Base-by-base conservation (phyloP, 2,888 invertebrate genomes). In the Cerastis leucographa region DNA sequence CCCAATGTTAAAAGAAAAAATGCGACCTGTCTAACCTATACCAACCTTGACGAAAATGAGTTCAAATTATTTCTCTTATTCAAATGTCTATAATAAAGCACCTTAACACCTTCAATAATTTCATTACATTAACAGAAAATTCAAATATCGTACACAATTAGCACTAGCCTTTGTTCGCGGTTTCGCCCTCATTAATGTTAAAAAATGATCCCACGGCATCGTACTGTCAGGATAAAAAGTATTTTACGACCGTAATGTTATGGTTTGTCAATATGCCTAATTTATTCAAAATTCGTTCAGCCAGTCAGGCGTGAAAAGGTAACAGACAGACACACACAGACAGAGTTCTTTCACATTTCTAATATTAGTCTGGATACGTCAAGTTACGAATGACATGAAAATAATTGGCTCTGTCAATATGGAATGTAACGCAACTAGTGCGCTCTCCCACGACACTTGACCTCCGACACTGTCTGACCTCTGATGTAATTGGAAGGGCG, bases 381-480 rank as follows among this genome's bases (percentile, higher is more conserved):
- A 40, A 29, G 25, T 69, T 49, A 42, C n/a, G n/a, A 62, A n/a
- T 66, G 68, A 71, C 46, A 69, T 46, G 35, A 54, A 71, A 14
- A n/a, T 70, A 76, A 72, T 85, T 69, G 54, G 25, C 29, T 68
- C 14, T n/a, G 69, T 70, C 17, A 62, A 42, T 70, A 66, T 42
- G 14, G 40, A 40, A 44, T 44, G 12, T 62, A 76, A 71, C 51
- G 76, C 51, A 44, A 61, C 44, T 46, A 70, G 62, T 59, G 49
- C 14, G 42, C 49, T 25, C 44, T 9, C 51, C 8, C 44, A n/a
- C 64, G 42, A 74, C 59, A 54, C 29, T 7, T 22, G 49, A 71
- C 64, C 76, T 46, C 46, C 12, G 5, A 61, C 81, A 62, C 56
- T 82, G 77, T 70, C 71, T 59, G 73, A 68, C 83, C 84, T 70